phyloP scores from a whole-genome alignment of 2,113 vertebrate genomes.

The Gallinago undulata region DNA sequence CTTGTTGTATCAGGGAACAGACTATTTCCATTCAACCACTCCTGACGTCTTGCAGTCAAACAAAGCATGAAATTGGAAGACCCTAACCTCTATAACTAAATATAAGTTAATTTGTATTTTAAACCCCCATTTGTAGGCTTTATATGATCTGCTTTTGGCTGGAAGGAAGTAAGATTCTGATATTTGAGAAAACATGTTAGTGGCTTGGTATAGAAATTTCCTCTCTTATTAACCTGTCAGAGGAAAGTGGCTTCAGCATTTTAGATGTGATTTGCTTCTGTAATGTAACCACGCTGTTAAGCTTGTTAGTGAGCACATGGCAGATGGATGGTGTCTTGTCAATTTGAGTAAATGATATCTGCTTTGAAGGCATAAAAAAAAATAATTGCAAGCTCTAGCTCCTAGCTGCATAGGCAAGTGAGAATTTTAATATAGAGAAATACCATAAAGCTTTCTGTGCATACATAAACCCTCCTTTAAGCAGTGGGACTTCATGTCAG shows the following conservation, averaged over 20 bases:
- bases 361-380: neutral
- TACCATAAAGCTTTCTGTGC: neutral
- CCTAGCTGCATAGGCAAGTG: neutral
- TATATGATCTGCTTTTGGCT: neutral
- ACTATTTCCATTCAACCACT: neutral
- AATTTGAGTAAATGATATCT: neutral
- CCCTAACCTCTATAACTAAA: neutral
- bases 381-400: neutral
- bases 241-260: neutral
- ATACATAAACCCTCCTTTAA: neutral
- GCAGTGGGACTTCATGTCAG: neutral
- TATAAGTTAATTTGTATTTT: neutral
- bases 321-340: neutral
- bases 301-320: neutral
- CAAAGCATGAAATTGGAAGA: neutral
- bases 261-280: neutral
- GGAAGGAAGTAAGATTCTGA: neutral
- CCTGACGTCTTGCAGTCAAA: neutral
- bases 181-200: neutral
- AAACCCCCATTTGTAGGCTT: neutral
- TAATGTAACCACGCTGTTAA: neutral
- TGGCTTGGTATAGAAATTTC: neutral
- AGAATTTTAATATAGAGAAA: neutral
- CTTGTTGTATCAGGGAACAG: neutral
- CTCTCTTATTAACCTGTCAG: neutral